phyloP scores from a whole-genome alignment of 23 tunicate species.

The Pegea sp. region DNA sequence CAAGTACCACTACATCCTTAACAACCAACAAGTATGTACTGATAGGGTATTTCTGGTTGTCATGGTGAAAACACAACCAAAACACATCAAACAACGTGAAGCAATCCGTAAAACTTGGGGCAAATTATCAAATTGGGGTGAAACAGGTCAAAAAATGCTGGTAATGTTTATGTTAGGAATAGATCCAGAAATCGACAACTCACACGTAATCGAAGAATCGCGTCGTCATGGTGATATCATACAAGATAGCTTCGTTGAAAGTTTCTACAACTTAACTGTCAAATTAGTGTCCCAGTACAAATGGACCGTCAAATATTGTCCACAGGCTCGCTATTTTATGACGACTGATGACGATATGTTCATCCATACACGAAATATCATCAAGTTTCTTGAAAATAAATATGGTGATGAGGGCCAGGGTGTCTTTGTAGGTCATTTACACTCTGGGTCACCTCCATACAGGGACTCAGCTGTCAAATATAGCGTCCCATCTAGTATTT shows the following conservation, averaged over 20 bases:
- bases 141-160: background rate
- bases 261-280: slow-evolving; percentile 34
- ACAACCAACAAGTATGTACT: slow-evolving; percentile 10
- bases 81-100: slow-evolving; percentile 10
- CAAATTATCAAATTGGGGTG: slow-evolving; percentile 2
- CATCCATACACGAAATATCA: slow-evolving; percentile 14
- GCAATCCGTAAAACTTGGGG: slow-evolving; percentile 55
- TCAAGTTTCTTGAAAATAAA: slow-evolving; percentile 2
- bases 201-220: slow-evolving; percentile 9
- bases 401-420: background rate
- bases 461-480: slow-evolving; percentile 13
- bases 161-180: slow-evolving; percentile 29
- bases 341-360: slow-evolving; percentile 59
- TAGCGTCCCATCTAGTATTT: slow-evolving; percentile 13
- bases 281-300: slow-evolving; percentile 41
- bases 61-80: slow-evolving; percentile 27
- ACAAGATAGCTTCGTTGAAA: slow-evolving; percentile 27
- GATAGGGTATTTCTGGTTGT: slow-evolving; percentile 13
- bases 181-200: too few relatives aligned
- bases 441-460: slow-evolving; percentile 19
- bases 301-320: slow-evolving; percentile 30
- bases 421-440: slow-evolving; percentile 15
- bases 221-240: slow-evolving; percentile 11
- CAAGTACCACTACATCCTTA: slow-evolving; percentile 11
- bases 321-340: slow-evolving; percentile 29